These are phyloP conservation scores for Beroe ovata DNA, from an alignment of 37 sponge, comb jelly and placozoan genomes.

Conservation along the genomic window DNA sequence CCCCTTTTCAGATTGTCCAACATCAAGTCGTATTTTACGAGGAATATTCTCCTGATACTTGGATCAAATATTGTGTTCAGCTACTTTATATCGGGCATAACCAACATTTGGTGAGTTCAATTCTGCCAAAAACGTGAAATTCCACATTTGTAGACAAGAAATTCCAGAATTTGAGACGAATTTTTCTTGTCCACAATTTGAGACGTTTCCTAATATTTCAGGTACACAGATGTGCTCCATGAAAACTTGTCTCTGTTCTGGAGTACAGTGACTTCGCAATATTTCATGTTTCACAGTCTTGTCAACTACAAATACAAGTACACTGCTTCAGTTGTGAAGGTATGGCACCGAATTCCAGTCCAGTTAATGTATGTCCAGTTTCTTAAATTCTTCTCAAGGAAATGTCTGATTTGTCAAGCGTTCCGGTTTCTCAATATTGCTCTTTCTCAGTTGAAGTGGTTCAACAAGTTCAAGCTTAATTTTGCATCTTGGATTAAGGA, in stretches of 20 bases:
- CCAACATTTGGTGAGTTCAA: conserved; percentile 38
- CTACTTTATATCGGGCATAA: conserved; percentile 18
- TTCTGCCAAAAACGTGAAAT: too few relatives aligned
- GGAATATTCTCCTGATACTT: neutral
- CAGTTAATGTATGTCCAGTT: too few relatives aligned
- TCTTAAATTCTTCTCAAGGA: too few relatives aligned
- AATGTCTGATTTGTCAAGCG: too few relatives aligned
- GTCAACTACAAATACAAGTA: conserved; percentile 58
- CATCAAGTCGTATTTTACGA: conserved; percentile 25
- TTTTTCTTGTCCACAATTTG: too few relatives aligned
- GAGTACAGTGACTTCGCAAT: conserved; percentile 42
- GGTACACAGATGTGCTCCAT: conserved; percentile 18
- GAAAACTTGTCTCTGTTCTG: conserved; percentile 18
- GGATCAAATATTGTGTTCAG: conserved; percentile 30
- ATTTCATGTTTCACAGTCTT: conserved; percentile 6
- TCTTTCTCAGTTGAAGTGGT: neutral
- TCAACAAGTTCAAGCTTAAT: neutral
- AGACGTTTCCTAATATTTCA: too few relatives aligned
- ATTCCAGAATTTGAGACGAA: too few relatives aligned
- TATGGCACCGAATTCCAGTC: too few relatives aligned
- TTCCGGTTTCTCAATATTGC: neutral
- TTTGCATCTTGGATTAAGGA: neutral
- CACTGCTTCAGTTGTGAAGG: conserved; percentile 25
- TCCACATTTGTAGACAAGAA: too few relatives aligned
- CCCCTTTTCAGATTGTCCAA: conserved; percentile 23